These are phyloP conservation scores for Gonocerus acuteangulatus DNA, from an alignment of 2,888 invertebrate genomes.

Conservation along the genomic window DNA sequence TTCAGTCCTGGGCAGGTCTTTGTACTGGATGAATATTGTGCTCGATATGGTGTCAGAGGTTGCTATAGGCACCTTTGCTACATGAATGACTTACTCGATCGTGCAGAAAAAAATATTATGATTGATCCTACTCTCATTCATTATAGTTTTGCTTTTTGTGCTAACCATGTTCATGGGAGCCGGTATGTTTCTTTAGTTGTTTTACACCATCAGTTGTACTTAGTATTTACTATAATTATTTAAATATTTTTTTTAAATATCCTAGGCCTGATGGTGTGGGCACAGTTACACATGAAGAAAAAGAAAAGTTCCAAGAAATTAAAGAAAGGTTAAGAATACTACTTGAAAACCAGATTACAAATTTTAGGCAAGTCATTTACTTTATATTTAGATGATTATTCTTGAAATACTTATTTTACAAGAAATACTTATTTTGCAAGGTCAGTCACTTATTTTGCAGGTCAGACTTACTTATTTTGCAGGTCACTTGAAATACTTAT, in stretches of 20 bases:
- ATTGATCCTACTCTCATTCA: constrained; percentile 98
- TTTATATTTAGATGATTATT: neutral
- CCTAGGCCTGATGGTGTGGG: constrained; percentile 94
- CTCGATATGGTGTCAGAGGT: constrained; percentile 91
- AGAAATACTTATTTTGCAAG: neutral
- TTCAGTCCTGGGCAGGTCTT: constrained; percentile 99
- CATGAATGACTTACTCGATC: constrained; percentile 86
- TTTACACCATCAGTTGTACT: neutral
- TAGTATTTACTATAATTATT: neutral
- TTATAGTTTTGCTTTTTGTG: constrained; percentile 98
- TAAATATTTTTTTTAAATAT: constrained; percentile 4
- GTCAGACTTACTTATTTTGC: no score
- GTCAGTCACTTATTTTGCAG: no score
- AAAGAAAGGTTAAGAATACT: constrained; percentile 88
- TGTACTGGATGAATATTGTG: constrained; percentile 96
- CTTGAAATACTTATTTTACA: neutral
- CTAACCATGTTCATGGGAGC: constrained; percentile 98
- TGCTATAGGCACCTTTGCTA: constrained; percentile 96
- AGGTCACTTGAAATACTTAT: no score
- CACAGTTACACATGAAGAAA: constrained; percentile 95
- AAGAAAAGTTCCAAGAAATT: constrained; percentile 94
- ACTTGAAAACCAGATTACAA: constrained; percentile 95
- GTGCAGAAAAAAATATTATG: constrained; percentile 84
- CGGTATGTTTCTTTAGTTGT: no score
- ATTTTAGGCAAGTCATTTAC: constrained; percentile 67